Evolutionary conservation across 2,797 vertebrate species (phyloP), one percentile per base, ranked within the genome.

Genomic region (Anguilla megastoma): DNA sequence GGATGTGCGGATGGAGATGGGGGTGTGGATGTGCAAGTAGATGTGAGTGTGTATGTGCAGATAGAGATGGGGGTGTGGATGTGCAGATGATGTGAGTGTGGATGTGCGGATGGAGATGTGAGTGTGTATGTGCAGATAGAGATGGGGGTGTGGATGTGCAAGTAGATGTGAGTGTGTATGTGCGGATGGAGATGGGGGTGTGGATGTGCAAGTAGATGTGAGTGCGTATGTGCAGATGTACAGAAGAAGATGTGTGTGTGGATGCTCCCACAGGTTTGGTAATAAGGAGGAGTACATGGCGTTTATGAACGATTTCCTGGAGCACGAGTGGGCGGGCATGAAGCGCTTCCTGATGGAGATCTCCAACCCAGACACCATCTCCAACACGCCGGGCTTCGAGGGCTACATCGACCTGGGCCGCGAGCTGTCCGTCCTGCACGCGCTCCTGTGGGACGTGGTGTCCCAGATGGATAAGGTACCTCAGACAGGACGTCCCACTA

Each of bases 201-300:
- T 71, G 66, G 1, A 27, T 71, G n/a, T 33, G 9, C 66, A 30
- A 4, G 27, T n/a, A 69, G 30, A 30, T 74, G 71, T 74, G 27
- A 74, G 10, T 36, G 14, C 16, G 30, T n/a, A 4, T 12, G 10
- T 30, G 0, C 69, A 1, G 12, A 16, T 36, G 0, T 30, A 1
- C 69, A 1, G 12, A 16, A 16, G 0, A 4, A n/a, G 10, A 74
- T 3, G 69, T 33, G 30, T 12, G 69, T 36, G 18, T 74, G 69
- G 69, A 36, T 41, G 24, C 14, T 58, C 7, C 74, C 85, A 18
- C 92, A 99, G 98, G 95, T 99, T 99, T 90, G 98, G 98, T 2
- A 98, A 97, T 93, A 99, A 99, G 93, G 98, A 99, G 89, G 98
- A 99, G 91, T 99, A 99, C 92, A 99, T 99, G 98, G 96, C 97